Base-by-base conservation (phyloP, 2,888 invertebrate species). In the Nomada flava region DNA sequence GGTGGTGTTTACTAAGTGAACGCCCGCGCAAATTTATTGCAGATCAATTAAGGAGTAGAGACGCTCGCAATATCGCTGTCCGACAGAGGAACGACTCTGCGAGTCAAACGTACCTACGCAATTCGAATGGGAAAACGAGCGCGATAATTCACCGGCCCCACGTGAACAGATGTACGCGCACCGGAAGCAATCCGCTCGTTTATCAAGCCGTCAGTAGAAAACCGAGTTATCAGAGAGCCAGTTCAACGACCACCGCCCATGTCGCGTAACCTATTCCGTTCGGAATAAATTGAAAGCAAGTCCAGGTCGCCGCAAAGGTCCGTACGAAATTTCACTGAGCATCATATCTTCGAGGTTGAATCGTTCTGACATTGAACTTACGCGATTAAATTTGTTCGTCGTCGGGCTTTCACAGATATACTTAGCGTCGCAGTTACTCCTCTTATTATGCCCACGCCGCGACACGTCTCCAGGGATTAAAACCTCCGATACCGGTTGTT, bases 131-230 rank as follows among this genome's bases (percentile, higher is more conserved):
- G 36, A 53, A 76, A 76, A 18, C 11, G n/a, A 57, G 7, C 26
- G 23, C 52, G 63, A 69, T 76, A 79, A 79, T 79, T 76, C 68
- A 57, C 29, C 15, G 29, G 47, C 73, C 44, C 20, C 65, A 23
- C 73, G 76, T 68, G 68, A 64, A 69, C 63, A 63, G 63, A 55
- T 68, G 50, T 18, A 42, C 79, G 73, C 65, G 64, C 60, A 70
- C 73, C 79, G 74, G 81, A 81, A 81, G 65, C 60, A 50, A 65
- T 79, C 42, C 57, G 47, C 44, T 60, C 68, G 73, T 79, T 81
- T 81, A 81, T 81, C 80, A 73, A 69, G 52, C 52, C 68, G 78
- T 73, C 73, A 64, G 65, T 78, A 84, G 76, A 79, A 86, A 80
- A 77, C 69, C 62, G 76, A 72, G 79, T 80, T 80, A 80, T 84